Percentiles rank a stretch among this genome's conserved stretches.
phyloP scores from a whole-genome alignment of 2,797 vertebrate genomes.

The Helostoma temminkii region DNA sequence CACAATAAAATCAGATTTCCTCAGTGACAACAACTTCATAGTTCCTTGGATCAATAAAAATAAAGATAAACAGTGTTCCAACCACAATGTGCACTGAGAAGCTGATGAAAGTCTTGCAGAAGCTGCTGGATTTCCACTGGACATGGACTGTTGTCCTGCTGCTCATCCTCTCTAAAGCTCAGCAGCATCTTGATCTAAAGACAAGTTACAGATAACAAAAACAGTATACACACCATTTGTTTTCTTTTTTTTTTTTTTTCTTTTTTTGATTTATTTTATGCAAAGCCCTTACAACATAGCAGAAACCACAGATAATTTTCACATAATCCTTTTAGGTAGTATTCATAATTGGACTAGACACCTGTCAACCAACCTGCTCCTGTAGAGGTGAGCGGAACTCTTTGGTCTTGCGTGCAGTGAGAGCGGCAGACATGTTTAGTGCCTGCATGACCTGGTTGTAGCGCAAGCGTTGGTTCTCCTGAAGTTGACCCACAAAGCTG shows the following conservation, averaged over 20 bases:
- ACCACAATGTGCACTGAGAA: slow-evolving; percentile 93
- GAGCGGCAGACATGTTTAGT: slow-evolving; percentile 95
- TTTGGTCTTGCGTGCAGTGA: slow-evolving; percentile 95
- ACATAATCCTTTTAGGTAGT: not conserved
- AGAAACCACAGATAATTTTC: slow-evolving; percentile 15
- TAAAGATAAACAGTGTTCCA: slow-evolving; percentile 37
- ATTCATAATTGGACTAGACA: not conserved
- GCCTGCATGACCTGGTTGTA: slow-evolving; percentile 97
- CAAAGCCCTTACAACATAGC: not conserved
- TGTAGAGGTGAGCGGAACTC: slow-evolving; percentile 95
- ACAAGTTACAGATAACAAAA: slow-evolving; percentile 11
- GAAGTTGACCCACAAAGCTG: slow-evolving; percentile 90
- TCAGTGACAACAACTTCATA: slow-evolving; percentile 18
- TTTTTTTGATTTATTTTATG: not conserved
- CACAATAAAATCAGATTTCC: slow-evolving; percentile 13
- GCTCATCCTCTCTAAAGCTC: slow-evolving; percentile 90
- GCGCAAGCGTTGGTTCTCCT: slow-evolving; percentile 94
- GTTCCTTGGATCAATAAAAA: slow-evolving; percentile 4
- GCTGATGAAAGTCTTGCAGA: slow-evolving; percentile 91
- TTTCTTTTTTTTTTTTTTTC: not conserved
- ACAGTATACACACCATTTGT: not conserved
- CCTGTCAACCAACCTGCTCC: slow-evolving; percentile 88
- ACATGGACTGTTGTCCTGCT: slow-evolving; percentile 90
- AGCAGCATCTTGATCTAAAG: slow-evolving; percentile 94
- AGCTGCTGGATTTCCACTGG: slow-evolving; percentile 89